Evolutionary conservation across 1,140 invertebrate genomes (phyloP).

Genomic region (Lepidotrigona ventralis): DNA sequence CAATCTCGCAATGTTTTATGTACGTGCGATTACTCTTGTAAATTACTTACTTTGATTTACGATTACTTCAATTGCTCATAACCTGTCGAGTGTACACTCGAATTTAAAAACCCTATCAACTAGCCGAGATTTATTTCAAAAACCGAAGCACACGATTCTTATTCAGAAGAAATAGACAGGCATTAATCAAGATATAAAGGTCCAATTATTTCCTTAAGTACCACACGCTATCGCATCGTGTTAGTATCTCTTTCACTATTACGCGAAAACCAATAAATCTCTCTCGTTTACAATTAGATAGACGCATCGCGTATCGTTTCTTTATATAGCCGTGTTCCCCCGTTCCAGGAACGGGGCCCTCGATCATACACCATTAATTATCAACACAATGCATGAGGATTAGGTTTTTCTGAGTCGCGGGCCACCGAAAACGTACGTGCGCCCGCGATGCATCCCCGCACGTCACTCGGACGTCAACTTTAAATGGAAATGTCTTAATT

Average conservation of each 20-base stretch:
- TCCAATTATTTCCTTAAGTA: conserved; percentile 30
- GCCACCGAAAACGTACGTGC: conserved; percentile 61
- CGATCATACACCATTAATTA: conserved; percentile 69
- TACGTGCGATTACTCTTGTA: neutral
- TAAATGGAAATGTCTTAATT: conserved; percentile 77
- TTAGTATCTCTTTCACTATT: conserved; percentile 18
- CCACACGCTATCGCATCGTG: neutral
- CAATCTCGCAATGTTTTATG: neutral
- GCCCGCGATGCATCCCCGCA: conserved; percentile 47
- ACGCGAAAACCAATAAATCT: conserved; percentile 54
- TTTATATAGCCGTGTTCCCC: conserved; percentile 1
- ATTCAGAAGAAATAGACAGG: neutral
- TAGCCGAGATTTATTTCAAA: neutral
- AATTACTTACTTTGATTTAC: neutral
- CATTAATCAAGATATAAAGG: neutral
- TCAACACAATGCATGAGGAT: conserved; percentile 67
- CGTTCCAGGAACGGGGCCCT: conserved; percentile 42
- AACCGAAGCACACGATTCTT: neutral
- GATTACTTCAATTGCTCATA: neutral
- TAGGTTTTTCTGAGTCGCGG: conserved; percentile 60
- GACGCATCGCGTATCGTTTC: conserved; percentile 29
- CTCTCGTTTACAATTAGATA: conserved; percentile 39
- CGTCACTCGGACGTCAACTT: conserved; percentile 70
- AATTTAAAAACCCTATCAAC: neutral
- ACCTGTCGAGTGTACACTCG: neutral